Conservation (phyloP, 2,797 vertebrate species). For the Furcifer pardalis region DNA sequence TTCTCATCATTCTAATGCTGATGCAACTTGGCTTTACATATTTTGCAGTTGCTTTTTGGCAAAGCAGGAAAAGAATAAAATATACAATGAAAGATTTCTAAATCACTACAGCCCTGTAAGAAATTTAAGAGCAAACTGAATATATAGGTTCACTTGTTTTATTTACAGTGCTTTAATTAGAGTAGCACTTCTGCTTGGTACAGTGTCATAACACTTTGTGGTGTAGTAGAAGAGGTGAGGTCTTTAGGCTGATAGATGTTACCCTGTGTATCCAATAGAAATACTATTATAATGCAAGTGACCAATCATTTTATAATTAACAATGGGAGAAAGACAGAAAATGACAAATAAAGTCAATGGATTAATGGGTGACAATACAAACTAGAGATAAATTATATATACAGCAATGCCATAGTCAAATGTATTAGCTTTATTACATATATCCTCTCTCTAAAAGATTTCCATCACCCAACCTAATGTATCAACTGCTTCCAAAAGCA, state of each 20-base stretch:
- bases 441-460: conserved; percentile 19
- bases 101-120: conserved; percentile 33
- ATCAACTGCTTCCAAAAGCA: background rate
- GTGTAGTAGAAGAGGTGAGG: conserved; percentile 29
- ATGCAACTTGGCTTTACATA: conserved; percentile 21
- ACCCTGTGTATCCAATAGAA: conserved; percentile 23
- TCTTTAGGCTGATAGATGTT: too few species aligned
- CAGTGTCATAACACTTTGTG: conserved; percentile 38
- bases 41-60: conserved; percentile 47
- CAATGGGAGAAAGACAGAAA: conserved; percentile 18
- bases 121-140: conserved; percentile 47
- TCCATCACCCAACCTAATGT: background rate
- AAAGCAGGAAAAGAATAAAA: conserved; percentile 55
- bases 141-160: conserved; percentile 38
- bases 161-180: conserved; percentile 58
- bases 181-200: conserved; percentile 42
- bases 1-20: conserved; percentile 40
- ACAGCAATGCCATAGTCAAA: too few species aligned
- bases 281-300: conserved; percentile 46
- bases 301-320: conserved; percentile 39
- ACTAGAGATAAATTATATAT: conserved; percentile 44
- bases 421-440: too few species aligned
- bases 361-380: conserved; percentile 41
- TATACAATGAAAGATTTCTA: conserved; percentile 26
- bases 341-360: background rate